A percentile compares a stretch with the other conserved stretches of the same genome.
These are phyloP conservation scores for Piprites chloris DNA, from an alignment of 2,113 vertebrate species.

Conservation along the genomic window DNA sequence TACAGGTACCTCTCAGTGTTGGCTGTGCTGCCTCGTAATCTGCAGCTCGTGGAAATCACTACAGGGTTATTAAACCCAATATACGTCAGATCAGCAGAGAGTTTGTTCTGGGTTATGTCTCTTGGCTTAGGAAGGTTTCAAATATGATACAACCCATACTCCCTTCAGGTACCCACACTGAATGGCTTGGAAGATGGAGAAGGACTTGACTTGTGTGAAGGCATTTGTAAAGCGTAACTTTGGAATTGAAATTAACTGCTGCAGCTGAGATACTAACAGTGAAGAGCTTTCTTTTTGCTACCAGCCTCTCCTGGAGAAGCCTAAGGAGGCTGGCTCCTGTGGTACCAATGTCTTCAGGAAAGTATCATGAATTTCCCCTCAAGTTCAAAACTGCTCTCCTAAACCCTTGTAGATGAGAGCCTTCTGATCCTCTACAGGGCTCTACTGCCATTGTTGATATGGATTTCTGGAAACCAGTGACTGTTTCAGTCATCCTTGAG, in stretches of 20 bases:
- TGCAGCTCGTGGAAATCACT: background rate
- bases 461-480: slow-evolving; percentile 24
- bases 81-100: background rate
- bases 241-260: background rate
- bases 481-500: slow-evolving; percentile 20
- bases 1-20: background rate
- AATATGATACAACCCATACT: background rate
- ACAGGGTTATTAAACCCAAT: background rate
- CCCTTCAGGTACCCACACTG: background rate
- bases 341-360: background rate
- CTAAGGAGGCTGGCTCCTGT: background rate
- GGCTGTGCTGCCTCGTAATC: accelerated
- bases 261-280: background rate
- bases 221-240: background rate
- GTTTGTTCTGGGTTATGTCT: slow-evolving; percentile 3
- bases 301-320: background rate
- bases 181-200: background rate
- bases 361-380: background rate
- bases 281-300: background rate
- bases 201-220: background rate
- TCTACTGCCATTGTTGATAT: background rate
- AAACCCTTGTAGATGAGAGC: background rate
- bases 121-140: background rate
- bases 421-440: background rate
- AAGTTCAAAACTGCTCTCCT: background rate